Conservation (phyloP, 2,888 invertebrate genomes). For the Tenodera sinensis region DNA sequence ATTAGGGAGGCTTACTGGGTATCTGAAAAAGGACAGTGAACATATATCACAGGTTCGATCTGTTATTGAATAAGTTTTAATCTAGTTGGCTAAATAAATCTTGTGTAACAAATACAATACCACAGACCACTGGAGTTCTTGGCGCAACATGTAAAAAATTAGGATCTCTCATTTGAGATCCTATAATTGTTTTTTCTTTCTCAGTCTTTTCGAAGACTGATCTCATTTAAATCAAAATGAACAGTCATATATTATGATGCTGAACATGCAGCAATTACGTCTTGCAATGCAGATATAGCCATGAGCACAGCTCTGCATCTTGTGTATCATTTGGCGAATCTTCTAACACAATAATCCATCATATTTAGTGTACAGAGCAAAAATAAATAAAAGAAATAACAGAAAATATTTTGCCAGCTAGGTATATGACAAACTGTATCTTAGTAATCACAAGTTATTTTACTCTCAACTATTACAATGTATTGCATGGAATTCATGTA, state of each 20-base stretch:
- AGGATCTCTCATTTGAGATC: background rate
- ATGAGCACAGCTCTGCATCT: background rate
- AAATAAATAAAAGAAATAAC: background rate
- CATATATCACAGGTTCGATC: background rate
- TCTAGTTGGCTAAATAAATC: conserved; percentile 17
- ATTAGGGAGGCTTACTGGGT: background rate
- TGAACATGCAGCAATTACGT: background rate
- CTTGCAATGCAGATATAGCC: background rate
- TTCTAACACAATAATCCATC: background rate
- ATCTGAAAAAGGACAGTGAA: background rate
- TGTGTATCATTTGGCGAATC: background rate
- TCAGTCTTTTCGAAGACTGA: background rate
- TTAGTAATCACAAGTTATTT: background rate
- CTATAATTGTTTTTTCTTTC: background rate
- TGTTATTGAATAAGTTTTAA: conserved; percentile 15
- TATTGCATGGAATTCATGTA: background rate
- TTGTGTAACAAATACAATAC: conserved; percentile 25
- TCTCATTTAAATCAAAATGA: background rate
- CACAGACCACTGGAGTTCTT: conserved; percentile 17
- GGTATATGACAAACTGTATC: background rate
- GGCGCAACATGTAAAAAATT: conserved; percentile 7
- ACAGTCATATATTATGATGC: background rate
- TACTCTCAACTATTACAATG: background rate
- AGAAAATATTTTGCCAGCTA: background rate
- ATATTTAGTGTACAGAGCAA: background rate